Evolutionary conservation across 2,888 invertebrate species (phyloP).

Genomic region (Drosophila atripex): DNA sequence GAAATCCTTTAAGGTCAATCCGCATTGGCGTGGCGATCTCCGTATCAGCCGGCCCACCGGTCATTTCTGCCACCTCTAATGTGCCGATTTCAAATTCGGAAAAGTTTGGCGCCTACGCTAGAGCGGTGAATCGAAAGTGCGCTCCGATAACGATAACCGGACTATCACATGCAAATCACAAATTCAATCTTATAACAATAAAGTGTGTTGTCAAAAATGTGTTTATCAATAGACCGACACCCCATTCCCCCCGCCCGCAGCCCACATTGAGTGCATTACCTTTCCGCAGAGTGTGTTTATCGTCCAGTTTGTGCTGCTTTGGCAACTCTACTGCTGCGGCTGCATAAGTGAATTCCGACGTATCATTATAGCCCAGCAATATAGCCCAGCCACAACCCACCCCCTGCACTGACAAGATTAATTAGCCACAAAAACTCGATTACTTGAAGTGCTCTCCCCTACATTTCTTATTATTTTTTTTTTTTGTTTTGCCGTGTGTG

Average conservation of each 20-base stretch:
- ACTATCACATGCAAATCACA: constrained; percentile 47
- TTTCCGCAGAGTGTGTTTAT: constrained; percentile 5
- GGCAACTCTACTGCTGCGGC: constrained; percentile 33
- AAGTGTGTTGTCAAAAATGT: constrained; percentile 7
- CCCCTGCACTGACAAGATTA: constrained; percentile 15
- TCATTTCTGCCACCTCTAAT: neutral
- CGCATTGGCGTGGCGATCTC: constrained; percentile 4
- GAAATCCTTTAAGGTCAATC: constrained; percentile 2
- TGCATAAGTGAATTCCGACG: constrained; percentile 38
- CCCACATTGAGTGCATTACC: neutral
- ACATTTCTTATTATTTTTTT: constrained; percentile 12
- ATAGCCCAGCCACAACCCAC: constrained; percentile 7
- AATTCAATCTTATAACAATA: constrained; percentile 15
- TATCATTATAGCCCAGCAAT: constrained; percentile 25
- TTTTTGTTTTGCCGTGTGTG: constrained; percentile 1
- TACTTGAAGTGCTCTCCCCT: constrained; percentile 20
- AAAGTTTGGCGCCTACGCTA: constrained; percentile 33
- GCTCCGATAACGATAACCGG: constrained; percentile 18
- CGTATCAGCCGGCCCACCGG: neutral
- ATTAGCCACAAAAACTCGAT: constrained; percentile 28
- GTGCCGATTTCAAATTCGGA: constrained; percentile 16
- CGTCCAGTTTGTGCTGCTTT: constrained; percentile 10
- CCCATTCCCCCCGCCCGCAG: neutral
- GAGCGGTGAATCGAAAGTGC: constrained; percentile 12
- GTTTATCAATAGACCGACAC: neutral